phyloP scores from a whole-genome alignment of 2,888 invertebrate genomes.

The Phragmatobia fuliginosa region DNA sequence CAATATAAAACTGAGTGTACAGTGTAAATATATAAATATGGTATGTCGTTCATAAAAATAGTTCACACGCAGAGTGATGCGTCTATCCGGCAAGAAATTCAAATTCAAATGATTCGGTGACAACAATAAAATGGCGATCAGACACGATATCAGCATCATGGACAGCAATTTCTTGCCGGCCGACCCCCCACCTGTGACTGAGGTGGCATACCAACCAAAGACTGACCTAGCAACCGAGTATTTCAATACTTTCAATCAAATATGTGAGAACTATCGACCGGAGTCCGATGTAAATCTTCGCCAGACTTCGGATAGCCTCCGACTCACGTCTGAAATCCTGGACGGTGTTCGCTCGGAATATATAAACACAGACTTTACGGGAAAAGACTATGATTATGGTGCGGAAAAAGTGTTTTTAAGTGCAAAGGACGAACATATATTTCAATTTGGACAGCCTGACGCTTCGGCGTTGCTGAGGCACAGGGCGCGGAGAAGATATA shows the following conservation, averaged over 20 bases:
- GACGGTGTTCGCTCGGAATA: slow-evolving; percentile 70
- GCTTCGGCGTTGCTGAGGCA: slow-evolving; percentile 85
- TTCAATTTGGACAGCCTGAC: slow-evolving; percentile 88
- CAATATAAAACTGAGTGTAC: slow-evolving; percentile 18
- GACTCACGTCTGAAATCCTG: slow-evolving; percentile 77
- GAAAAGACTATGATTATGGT: slow-evolving; percentile 50
- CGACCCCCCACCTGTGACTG: slow-evolving; percentile 86
- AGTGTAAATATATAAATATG: slow-evolving; percentile 16
- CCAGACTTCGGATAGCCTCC: slow-evolving; percentile 76
- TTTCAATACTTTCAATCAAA: slow-evolving; percentile 82
- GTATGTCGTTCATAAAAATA: slow-evolving; percentile 2
- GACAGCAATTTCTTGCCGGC: slow-evolving; percentile 84
- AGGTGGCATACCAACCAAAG: slow-evolving; percentile 70
- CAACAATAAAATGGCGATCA: slow-evolving; percentile 68
- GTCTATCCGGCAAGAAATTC: slow-evolving; percentile 70
- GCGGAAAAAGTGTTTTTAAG: slow-evolving; percentile 74
- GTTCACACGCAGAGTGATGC: slow-evolving; percentile 61
- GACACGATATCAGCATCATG: slow-evolving; percentile 75
- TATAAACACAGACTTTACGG: slow-evolving; percentile 61
- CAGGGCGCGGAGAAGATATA: slow-evolving; percentile 76
- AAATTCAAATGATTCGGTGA: slow-evolving; percentile 68
- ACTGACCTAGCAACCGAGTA: slow-evolving; percentile 77
- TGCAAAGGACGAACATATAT: slow-evolving; percentile 76
- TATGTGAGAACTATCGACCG: slow-evolving; percentile 77
- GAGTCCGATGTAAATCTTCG: slow-evolving; percentile 74